phyloP scores from a whole-genome alignment of 2,888 invertebrate genomes.

The Aquatica leii region DNA sequence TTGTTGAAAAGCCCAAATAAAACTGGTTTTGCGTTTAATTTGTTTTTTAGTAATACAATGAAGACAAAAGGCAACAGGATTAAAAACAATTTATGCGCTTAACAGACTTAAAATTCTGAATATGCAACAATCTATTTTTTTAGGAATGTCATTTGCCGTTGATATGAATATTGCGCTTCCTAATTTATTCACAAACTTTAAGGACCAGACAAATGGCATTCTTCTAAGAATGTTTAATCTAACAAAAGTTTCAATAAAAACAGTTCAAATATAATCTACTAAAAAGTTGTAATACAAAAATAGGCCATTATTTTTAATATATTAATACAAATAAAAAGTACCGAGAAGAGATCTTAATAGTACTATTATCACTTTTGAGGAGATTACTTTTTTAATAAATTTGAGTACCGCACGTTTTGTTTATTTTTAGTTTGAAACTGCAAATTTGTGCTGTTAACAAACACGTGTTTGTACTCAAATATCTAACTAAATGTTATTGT shows the following conservation, averaged over 20 bases:
- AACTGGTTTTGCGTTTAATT: neutral
- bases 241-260: conserved; percentile 17
- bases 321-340: conserved; percentile 20
- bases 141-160: neutral
- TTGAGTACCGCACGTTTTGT: conserved; percentile 13
- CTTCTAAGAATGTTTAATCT: neutral
- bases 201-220: neutral
- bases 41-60: neutral
- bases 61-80: neutral
- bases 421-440: neutral
- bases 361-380: conserved; percentile 22
- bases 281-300: conserved; percentile 20
- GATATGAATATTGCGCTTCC: neutral
- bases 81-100: conserved; percentile 5
- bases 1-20: neutral
- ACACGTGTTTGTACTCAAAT: conserved; percentile 7
- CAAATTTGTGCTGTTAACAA: neutral
- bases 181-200: neutral
- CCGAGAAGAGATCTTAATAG: conserved; percentile 17
- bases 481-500: neutral
- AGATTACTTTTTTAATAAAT: conserved; percentile 12
- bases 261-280: conserved; percentile 11
- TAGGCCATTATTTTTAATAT: conserved; percentile 21
- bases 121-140: conserved; percentile 6
- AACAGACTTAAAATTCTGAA: conserved; percentile 9